Percentiles rank a stretch among this genome's conserved stretches.
Conservation (phyloP, 2,888 invertebrate species). For the Drosophila barbarae region DNA sequence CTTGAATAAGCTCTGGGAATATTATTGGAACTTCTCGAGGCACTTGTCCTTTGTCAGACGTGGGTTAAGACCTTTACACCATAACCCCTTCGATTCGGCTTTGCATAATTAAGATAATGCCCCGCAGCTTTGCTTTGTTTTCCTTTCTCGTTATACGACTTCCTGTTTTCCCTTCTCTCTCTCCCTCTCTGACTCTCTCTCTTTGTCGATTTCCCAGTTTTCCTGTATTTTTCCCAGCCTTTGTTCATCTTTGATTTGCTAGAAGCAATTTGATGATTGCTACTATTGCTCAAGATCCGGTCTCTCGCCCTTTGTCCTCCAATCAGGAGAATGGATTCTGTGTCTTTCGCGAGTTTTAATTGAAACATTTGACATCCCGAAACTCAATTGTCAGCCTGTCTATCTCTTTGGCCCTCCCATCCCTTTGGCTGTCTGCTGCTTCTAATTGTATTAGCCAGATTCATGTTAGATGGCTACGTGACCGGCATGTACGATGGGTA, state of each 20-base stretch:
- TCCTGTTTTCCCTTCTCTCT: constrained; percentile 3
- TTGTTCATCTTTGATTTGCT: constrained; percentile 34
- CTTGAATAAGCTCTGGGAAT: neutral
- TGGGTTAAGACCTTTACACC: constrained; percentile 11
- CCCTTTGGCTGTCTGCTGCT: constrained; percentile 16
- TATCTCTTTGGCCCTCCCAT: constrained; percentile 12
- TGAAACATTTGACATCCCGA: constrained; percentile 54
- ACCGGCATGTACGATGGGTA: constrained; percentile 47
- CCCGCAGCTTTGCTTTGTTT: constrained; percentile 17
- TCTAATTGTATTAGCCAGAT: constrained; percentile 61
- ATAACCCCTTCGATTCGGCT: constrained; percentile 20
- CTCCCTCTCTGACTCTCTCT: neutral
- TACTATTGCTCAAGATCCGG: constrained; percentile 8
- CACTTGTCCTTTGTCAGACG: neutral
- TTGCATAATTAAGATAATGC: constrained; percentile 39
- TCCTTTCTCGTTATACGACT: constrained; percentile 15
- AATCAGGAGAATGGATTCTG: constrained; percentile 11
- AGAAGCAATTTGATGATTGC: constrained; percentile 23
- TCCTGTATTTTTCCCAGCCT: constrained; percentile 6
- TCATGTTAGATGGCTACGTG: constrained; percentile 52
- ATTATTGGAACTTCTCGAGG: constrained; percentile 1
- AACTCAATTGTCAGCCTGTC: constrained; percentile 7
- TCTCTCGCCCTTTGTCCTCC: constrained; percentile 5
- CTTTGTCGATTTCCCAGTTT: neutral
- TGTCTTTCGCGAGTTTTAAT: constrained; percentile 51